Evolutionary conservation across 2,113 vertebrate genomes (phyloP), one percentile per base, ranked within the genome.

Genomic region (Stegastes partitus): DNA sequence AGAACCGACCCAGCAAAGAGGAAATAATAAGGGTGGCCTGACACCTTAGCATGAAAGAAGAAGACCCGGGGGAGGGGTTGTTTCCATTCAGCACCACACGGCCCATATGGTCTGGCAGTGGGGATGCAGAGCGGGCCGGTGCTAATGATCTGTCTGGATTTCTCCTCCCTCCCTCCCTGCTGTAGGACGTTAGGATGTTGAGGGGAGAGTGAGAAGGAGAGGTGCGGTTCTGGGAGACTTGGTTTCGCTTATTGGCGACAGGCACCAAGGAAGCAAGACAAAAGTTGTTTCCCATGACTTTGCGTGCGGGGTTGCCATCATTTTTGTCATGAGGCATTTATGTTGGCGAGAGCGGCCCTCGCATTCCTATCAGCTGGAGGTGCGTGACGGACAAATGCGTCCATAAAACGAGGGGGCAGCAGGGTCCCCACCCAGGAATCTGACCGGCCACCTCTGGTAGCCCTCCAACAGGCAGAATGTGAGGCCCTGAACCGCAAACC

Each of bases 241-340:
- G 73, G n/a, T 65, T 70, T 82, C 61, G 22, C 74, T 83, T 56
- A 18, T 50, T 62, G 82, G 79, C 16, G 9, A 39, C 62, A 71
- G 77, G 67, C 65, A 78, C 69, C 69, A 56, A 66, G 68, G 39
- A 74, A 75, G 79, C 56, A 21, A 67, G 74, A 79, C 83, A 63
- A n/a, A 66, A 85, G 64, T 82, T 68, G 47, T 16, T 89, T 92
- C 88, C 88, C 88, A 73, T 91, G 84, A 76, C 85, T 87, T 62
- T 58, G 53, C 76, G 71, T 80, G 82, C 84, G 65, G 74, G 55
- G 61, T 44, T 69, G 71, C 64, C 64, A 77, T 85, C 67, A 31
- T 82, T 83, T n/a, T 76, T n/a, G 62, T 73, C 49, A 71, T 55
- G 55, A 81, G 23, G 69, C 65, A 22, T 79, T 83, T 75, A 31